These are phyloP conservation scores for Andrena cerasifolii DNA, from an alignment of 1,140 invertebrate genomes.

Conservation along the genomic window DNA sequence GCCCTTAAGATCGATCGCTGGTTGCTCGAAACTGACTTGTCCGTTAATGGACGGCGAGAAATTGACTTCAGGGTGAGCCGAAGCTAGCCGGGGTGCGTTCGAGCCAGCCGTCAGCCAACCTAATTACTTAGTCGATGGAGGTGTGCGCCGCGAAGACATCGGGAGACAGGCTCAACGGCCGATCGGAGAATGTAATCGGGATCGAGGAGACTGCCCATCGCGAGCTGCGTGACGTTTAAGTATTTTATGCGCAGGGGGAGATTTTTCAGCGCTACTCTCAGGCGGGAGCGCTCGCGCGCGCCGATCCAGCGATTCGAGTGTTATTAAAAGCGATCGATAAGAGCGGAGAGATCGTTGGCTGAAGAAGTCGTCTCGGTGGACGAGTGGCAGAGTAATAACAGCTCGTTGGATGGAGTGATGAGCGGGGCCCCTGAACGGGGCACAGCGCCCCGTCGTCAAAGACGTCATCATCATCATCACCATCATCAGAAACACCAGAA, in stretches of 20 bases:
- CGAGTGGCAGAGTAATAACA: constrained; percentile 68
- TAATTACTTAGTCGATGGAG: constrained; percentile 14
- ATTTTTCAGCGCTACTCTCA: not conserved
- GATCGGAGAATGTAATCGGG: constrained; percentile 1
- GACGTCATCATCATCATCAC: constrained; percentile 74
- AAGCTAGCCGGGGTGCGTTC: not conserved
- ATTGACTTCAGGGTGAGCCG: constrained; percentile 26
- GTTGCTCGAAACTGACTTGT: constrained; percentile 29
- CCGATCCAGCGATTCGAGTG: not conserved
- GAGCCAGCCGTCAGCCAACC: not conserved
- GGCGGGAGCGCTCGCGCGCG: not conserved
- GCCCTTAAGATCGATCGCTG: constrained; percentile 25
- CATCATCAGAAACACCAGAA: constrained; percentile 67
- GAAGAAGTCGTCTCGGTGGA: constrained; percentile 51
- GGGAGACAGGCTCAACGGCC: no score
- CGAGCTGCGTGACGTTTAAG: not conserved
- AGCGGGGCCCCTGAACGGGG: constrained; percentile 80
- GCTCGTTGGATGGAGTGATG: constrained; percentile 81
- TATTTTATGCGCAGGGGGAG: not conserved
- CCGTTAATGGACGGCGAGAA: constrained; percentile 38
- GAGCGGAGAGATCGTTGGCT: constrained; percentile 10
- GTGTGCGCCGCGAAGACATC: not conserved
- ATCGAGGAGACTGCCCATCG: not conserved
- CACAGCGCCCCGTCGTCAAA: constrained; percentile 80
- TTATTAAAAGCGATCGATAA: not conserved